Percentiles rank a stretch among this genome's conserved stretches.
These are phyloP conservation scores for Beroe forskalii DNA, from an alignment of 37 sponge, comb jelly and placozoan genomes.

Conservation along the genomic window DNA sequence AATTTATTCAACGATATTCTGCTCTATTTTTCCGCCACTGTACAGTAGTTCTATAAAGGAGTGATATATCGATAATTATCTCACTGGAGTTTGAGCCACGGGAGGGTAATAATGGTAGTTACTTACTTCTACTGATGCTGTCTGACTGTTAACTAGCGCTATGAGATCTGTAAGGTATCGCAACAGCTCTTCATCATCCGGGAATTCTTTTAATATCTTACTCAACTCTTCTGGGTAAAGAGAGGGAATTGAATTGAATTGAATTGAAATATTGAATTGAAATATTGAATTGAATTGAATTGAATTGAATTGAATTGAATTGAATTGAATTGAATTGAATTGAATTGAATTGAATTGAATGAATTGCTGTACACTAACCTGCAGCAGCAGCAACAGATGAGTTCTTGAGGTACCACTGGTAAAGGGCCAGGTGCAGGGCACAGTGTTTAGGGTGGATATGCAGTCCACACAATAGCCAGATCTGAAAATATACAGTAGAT, in stretches of 20 bases:
- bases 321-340: too few relatives aligned
- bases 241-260: not conserved
- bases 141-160: not conserved
- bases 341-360: too few relatives aligned
- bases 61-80: too few relatives aligned
- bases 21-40: too few relatives aligned
- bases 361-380: too few relatives aligned
- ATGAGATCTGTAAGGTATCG: not conserved
- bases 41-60: too few relatives aligned
- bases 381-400: not conserved
- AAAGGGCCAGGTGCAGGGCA: conserved; percentile 35
- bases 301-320: not conserved
- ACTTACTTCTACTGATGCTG: not conserved
- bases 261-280: not conserved
- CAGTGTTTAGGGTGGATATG: conserved; percentile 7
- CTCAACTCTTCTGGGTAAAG: conserved; percentile 25
- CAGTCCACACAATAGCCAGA: conserved; percentile 24
- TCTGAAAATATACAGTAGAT: too few relatives aligned
- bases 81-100: too few relatives aligned
- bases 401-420: conserved; percentile 35
- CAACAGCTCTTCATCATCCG: conserved; percentile 30
- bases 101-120: too few relatives aligned
- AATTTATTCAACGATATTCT: too few relatives aligned
- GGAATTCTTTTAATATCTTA: conserved; percentile 35
- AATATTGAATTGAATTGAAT: not conserved